phyloP scores from a whole-genome alignment of 1,140 invertebrate species.

The Scaptomyza graminum region DNA sequence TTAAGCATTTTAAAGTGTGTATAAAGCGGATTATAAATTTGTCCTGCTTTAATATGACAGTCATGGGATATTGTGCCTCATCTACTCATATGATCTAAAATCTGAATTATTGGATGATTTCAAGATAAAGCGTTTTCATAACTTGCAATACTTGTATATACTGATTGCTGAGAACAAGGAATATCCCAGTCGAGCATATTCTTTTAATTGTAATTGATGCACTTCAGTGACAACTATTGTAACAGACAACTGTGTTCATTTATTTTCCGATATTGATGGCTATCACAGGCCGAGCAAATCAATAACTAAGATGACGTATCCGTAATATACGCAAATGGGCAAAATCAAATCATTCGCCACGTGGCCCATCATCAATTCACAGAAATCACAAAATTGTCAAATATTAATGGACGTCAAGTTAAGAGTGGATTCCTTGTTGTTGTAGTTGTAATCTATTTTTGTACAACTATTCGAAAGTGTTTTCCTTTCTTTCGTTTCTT shows the following conservation, averaged over 20 bases:
- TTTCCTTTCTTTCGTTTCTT: slow-evolving; percentile 54
- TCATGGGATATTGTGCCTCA: slow-evolving; percentile 3
- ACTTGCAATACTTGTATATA: too few relatives aligned
- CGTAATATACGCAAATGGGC: slow-evolving; percentile 68
- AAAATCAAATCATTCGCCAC: slow-evolving; percentile 62
- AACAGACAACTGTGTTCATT: background rate
- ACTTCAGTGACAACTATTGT: slow-evolving; percentile 53
- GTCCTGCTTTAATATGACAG: background rate
- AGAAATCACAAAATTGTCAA: slow-evolving; percentile 70
- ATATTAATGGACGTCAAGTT: slow-evolving; percentile 75
- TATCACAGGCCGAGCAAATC: slow-evolving; percentile 67
- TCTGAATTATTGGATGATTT: too few relatives aligned
- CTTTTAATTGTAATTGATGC: too few relatives aligned
- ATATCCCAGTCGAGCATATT: too few relatives aligned
- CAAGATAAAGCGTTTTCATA: too few relatives aligned
- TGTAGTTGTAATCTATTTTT: slow-evolving; percentile 47
- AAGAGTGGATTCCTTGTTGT: slow-evolving; percentile 20
- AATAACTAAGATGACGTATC: slow-evolving; percentile 71
- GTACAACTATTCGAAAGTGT: slow-evolving; percentile 76
- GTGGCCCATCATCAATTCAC: slow-evolving; percentile 70
- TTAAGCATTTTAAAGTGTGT: background rate
- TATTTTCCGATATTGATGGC: slow-evolving; percentile 60
- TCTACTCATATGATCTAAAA: too few relatives aligned
- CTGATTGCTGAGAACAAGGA: too few relatives aligned
- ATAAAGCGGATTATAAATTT: background rate